Percentiles rank a stretch among this genome's conserved stretches.
Conservation (phyloP, 2,797 vertebrate species). For the Xiphorhynchus erythropygius region DNA sequence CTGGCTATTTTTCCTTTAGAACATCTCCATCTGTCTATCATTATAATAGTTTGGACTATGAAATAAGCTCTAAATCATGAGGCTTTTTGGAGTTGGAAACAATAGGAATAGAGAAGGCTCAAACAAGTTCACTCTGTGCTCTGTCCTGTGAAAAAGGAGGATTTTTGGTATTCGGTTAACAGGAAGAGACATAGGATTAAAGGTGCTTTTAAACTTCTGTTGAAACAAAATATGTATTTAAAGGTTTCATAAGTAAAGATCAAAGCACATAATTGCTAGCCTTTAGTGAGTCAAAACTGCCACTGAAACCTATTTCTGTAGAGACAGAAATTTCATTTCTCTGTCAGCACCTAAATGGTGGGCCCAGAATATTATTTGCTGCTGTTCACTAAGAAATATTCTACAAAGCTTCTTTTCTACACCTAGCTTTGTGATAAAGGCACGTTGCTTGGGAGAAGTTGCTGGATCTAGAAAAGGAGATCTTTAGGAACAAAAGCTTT, state of each 20-base stretch:
- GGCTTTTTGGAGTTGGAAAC: not conserved
- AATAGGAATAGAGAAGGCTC: not conserved
- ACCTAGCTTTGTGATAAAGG: not conserved
- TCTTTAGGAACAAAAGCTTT: not conserved
- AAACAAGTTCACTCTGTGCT: not conserved
- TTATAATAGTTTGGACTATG: not conserved
- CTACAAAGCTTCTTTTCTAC: not conserved
- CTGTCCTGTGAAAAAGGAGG: not conserved
- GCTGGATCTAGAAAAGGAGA: not conserved
- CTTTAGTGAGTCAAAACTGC: not conserved
- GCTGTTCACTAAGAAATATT: not conserved
- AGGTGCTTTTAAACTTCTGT: not conserved
- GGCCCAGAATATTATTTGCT: not conserved
- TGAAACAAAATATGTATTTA: not conserved
- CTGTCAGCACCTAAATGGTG: not conserved
- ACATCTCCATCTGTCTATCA: not conserved
- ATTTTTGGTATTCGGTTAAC: not conserved
- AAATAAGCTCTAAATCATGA: not conserved
- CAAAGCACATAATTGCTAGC: not conserved
- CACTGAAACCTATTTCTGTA: not conserved
- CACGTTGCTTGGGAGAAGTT: not conserved
- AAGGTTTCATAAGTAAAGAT: not conserved
- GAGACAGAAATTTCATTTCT: not conserved
- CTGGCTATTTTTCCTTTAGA: constrained; percentile 20
- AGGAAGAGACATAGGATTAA: not conserved